These are phyloP conservation scores for Caenorhabditis wallacei DNA, from an alignment of 2,888 invertebrate species.

Conservation along the genomic window DNA sequence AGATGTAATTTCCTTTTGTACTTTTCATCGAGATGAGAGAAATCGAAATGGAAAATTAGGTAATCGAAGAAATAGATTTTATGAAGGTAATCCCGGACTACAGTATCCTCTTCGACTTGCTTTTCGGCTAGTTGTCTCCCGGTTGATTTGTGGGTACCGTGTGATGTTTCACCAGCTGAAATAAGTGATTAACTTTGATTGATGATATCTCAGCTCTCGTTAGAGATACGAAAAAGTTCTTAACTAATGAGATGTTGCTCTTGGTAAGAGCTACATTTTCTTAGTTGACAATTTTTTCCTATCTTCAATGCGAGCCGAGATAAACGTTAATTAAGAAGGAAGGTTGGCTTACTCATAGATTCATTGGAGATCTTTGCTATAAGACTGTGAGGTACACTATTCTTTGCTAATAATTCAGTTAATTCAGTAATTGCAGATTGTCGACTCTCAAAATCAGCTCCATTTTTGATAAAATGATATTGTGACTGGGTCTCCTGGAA, in stretches of 20 bases:
- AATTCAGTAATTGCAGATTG: constrained; percentile 24
- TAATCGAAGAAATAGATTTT: constrained; percentile 62
- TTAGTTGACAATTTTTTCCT: too few species aligned
- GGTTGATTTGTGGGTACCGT: constrained; percentile 45
- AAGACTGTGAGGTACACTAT: constrained; percentile 11
- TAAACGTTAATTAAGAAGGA: too few species aligned
- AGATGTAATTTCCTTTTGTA: neutral
- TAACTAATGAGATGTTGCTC: too few species aligned
- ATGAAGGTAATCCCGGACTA: constrained; percentile 51
- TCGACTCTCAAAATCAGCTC: constrained; percentile 10
- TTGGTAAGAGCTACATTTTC: too few species aligned
- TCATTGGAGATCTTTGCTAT: constrained; percentile 40
- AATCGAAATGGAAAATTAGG: constrained; percentile 46
- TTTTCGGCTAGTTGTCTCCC: constrained; percentile 40
- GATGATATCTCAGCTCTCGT: too few species aligned
- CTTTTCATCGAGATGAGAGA: constrained; percentile 26
- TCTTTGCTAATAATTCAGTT: neutral
- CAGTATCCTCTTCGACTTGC: constrained; percentile 24
- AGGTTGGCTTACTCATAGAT: constrained; percentile 52
- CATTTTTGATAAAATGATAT: constrained; percentile 49
- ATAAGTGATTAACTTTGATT: neutral
- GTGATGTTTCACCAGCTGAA: constrained; percentile 50
- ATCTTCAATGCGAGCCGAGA: too few species aligned
- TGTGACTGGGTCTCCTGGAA: constrained; percentile 24
- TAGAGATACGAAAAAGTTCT: too few species aligned